A percentile compares a stretch with the other conserved stretches of the same genome.
Evolutionary conservation across 2,797 vertebrate genomes (phyloP).

Genomic region (Novumbra hubbsi): DNA sequence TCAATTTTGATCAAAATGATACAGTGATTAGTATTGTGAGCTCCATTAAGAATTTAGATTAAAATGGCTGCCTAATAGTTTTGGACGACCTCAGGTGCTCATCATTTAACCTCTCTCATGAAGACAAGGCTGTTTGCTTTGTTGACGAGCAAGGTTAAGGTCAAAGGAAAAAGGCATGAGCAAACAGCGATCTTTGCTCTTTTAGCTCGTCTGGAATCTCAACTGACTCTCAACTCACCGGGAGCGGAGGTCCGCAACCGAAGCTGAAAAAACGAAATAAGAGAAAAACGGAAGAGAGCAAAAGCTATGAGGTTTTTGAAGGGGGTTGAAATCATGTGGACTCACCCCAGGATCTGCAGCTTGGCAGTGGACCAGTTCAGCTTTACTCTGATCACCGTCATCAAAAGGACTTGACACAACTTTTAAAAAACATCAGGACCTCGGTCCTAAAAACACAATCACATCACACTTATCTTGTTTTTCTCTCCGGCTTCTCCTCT

Average conservation of each 20-base stretch:
- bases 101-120: slow-evolving; percentile 57
- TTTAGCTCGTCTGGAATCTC: slow-evolving; percentile 56
- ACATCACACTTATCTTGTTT: slow-evolving; percentile 76
- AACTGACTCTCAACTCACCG: slow-evolving; percentile 65
- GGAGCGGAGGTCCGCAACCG: slow-evolving; percentile 66
- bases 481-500: slow-evolving; percentile 70
- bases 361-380: slow-evolving; percentile 79
- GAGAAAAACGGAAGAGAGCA: slow-evolving; percentile 31
- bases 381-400: slow-evolving; percentile 74
- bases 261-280: slow-evolving; percentile 45
- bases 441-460: slow-evolving; percentile 79
- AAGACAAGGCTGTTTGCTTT: slow-evolving; percentile 60
- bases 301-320: slow-evolving; percentile 73
- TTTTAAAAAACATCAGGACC: slow-evolving; percentile 80
- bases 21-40: slow-evolving; percentile 62
- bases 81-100: slow-evolving; percentile 67
- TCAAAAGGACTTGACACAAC: slow-evolving; percentile 76
- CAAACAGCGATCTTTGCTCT: slow-evolving; percentile 42
- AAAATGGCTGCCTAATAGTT: slow-evolving; percentile 61
- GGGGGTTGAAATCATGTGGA: slow-evolving; percentile 63
- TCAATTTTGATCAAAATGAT: slow-evolving; percentile 69
- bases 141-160: slow-evolving; percentile 61
- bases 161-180: slow-evolving; percentile 30
- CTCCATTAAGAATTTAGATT: slow-evolving; percentile 58
- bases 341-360: slow-evolving; percentile 72